Evolutionary conservation across 1,140 invertebrate genomes (phyloP).

Genomic region (Sesamia nonagrioides): DNA sequence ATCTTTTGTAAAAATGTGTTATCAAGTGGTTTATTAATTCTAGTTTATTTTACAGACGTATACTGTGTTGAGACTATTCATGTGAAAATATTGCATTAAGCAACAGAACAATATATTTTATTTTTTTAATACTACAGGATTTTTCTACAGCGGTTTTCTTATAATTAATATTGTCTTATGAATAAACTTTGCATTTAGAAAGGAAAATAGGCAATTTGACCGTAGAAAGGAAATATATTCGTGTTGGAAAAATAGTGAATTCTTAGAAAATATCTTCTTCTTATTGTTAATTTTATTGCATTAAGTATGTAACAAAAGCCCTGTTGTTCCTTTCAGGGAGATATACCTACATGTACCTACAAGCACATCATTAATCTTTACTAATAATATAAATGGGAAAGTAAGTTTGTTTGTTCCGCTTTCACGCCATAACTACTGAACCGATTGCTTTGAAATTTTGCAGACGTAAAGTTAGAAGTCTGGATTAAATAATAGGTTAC

Average conservation of each 20-base stretch:
- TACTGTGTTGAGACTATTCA: background rate
- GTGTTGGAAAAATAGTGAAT: background rate
- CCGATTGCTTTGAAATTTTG: too few species aligned
- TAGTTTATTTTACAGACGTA: background rate
- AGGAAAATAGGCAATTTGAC: too few species aligned
- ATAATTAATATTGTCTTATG: conserved; percentile 19
- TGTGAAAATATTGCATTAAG: background rate
- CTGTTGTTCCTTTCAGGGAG: too few species aligned
- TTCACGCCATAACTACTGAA: too few species aligned
- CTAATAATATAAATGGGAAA: too few species aligned
- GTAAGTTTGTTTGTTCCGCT: too few species aligned
- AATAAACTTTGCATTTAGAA: conserved; percentile 9
- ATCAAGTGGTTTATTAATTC: background rate
- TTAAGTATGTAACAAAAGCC: too few species aligned
- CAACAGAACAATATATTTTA: background rate
- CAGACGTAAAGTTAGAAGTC: too few species aligned
- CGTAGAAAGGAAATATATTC: background rate
- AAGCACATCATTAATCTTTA: too few species aligned
- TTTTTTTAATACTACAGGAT: background rate
- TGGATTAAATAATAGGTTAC: too few species aligned
- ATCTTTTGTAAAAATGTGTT: background rate
- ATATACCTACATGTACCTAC: too few species aligned
- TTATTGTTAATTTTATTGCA: background rate
- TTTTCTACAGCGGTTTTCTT: background rate
- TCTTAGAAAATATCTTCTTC: too few species aligned